Evolutionary conservation across 2,797 vertebrate genomes (phyloP).

Genomic region (Mus spretus): DNA sequence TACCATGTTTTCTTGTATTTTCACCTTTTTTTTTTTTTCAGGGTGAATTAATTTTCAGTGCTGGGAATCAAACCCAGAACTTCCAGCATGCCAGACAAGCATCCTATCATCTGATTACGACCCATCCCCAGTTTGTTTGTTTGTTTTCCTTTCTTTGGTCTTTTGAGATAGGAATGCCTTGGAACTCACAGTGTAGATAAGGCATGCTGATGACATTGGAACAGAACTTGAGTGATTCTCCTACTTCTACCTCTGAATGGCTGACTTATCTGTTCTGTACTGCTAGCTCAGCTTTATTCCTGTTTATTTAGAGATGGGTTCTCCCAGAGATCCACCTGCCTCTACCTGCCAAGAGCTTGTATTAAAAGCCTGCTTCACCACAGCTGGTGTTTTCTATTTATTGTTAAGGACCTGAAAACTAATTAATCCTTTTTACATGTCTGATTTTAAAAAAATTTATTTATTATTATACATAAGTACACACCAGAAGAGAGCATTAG

Average conservation of each 20-base stretch:
- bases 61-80: neutral
- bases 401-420: neutral
- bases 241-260: neutral
- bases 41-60: neutral
- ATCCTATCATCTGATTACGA: neutral
- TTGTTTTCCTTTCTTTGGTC: neutral
- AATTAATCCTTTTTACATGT: neutral
- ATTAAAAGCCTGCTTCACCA: neutral
- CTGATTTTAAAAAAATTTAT: neutral
- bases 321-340: neutral
- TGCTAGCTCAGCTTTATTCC: no score
- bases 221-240: neutral
- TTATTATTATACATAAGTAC: no score
- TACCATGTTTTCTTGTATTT: neutral
- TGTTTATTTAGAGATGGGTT: neutral
- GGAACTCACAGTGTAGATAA: neutral
- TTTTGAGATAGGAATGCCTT: neutral
- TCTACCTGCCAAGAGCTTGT: neutral
- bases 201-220: neutral
- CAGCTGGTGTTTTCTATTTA: neutral
- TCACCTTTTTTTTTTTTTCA: neutral
- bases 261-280: neutral
- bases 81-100: no score
- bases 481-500: no score
- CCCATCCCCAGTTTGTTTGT: neutral